Conservation (phyloP, 1,140 invertebrate genomes). For the Drosophila orena region DNA sequence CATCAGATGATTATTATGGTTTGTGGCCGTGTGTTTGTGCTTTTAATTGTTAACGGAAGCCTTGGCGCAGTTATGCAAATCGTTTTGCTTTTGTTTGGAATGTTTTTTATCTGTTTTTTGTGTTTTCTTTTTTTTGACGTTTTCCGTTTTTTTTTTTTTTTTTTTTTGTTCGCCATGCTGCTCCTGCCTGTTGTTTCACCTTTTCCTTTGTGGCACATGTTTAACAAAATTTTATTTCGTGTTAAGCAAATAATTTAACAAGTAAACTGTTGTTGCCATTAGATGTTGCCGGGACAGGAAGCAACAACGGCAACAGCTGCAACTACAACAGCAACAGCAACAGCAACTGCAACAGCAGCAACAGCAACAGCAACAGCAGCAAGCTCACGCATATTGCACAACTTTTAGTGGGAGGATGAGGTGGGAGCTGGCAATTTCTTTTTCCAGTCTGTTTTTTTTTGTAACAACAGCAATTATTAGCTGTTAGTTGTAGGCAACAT, state of each 20-base stretch:
- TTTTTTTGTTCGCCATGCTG: slow-evolving; percentile 9
- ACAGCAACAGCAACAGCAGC: slow-evolving; percentile 22
- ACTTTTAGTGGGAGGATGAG: slow-evolving; percentile 55
- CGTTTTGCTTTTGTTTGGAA: slow-evolving; percentile 39
- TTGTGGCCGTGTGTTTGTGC: slow-evolving; percentile 40
- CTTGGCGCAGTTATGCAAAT: slow-evolving; percentile 56
- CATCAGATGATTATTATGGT: slow-evolving; percentile 33
- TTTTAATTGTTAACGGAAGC: slow-evolving; percentile 76
- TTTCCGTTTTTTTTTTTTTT: slow-evolving; percentile 35
- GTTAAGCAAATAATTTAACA: slow-evolving; percentile 72
- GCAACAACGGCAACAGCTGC: slow-evolving; percentile 28
- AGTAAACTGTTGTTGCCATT: slow-evolving; percentile 57
- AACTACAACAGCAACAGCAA: slow-evolving; percentile 25
- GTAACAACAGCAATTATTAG: slow-evolving; percentile 58
- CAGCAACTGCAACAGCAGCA: slow-evolving; percentile 21
- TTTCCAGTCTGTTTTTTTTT: neutral
- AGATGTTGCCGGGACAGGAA: slow-evolving; percentile 52
- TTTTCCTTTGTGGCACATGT: slow-evolving; percentile 65
- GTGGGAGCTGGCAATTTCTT: slow-evolving; percentile 32
- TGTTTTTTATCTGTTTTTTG: slow-evolving; percentile 27
- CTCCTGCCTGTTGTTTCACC: slow-evolving; percentile 55
- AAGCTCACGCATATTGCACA: slow-evolving; percentile 59
- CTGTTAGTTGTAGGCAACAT: slow-evolving; percentile 49
- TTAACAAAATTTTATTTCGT: slow-evolving; percentile 71
- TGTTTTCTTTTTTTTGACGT: slow-evolving; percentile 35